A percentile compares a stretch with the other conserved stretches of the same genome.
phyloP scores from a whole-genome alignment of 2,888 invertebrate genomes.

The Volucella inanis region DNA sequence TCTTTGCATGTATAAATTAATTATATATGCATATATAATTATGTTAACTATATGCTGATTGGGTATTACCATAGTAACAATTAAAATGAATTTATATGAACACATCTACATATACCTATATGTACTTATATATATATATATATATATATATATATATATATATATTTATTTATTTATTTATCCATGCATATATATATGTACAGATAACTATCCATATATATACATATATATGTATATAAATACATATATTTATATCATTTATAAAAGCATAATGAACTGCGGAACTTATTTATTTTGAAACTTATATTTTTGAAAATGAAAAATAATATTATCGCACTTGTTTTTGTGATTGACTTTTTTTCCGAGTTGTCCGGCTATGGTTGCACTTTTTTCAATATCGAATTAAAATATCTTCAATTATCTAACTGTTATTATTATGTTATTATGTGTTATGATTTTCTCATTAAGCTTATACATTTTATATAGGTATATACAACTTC shows the following conservation, averaged over 20 bases:
- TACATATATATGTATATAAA: slow-evolving; percentile 45
- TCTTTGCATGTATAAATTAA: slow-evolving; percentile 40
- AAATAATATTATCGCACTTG: slow-evolving; percentile 26
- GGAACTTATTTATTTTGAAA: slow-evolving; percentile 55
- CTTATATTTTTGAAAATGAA: slow-evolving; percentile 20
- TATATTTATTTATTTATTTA: slow-evolving; percentile 34
- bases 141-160: slow-evolving; percentile 46
- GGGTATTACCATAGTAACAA: slow-evolving; percentile 58
- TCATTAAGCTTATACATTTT: slow-evolving; percentile 33
- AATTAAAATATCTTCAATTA: too few species aligned
- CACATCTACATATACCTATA: slow-evolving; percentile 10
- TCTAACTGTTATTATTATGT: too few species aligned
- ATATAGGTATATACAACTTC: slow-evolving; percentile 26
- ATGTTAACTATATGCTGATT: slow-evolving; percentile 29
- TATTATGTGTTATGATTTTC: slow-evolving; percentile 15
- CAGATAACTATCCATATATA: too few species aligned
- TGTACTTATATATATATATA: slow-evolving; percentile 17
- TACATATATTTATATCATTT: slow-evolving; percentile 53
- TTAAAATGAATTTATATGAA: slow-evolving; percentile 35
- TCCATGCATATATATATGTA: slow-evolving; percentile 21
- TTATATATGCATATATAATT: slow-evolving; percentile 51
- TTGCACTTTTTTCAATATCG: slow-evolving; percentile 12
- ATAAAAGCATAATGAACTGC: slow-evolving; percentile 63
- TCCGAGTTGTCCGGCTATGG: slow-evolving; percentile 6
- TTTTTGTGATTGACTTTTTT: slow-evolving; percentile 12